phyloP scores from a whole-genome alignment of 2,113 vertebrate species.

The Trogon melanurus region DNA sequence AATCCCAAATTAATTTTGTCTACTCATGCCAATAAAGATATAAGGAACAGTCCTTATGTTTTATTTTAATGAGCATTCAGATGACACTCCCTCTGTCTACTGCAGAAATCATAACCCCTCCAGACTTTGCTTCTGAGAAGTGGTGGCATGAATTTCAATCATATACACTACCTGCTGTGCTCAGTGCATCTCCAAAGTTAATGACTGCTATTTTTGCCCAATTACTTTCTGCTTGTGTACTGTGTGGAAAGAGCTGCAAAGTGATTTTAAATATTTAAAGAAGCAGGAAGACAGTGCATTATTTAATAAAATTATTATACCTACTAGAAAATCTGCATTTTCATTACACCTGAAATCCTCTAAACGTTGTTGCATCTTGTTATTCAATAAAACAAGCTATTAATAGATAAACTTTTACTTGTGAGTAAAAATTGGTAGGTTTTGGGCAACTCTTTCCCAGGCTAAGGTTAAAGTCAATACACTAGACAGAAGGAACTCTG shows the following conservation, averaged over 20 bases:
- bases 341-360: not conserved
- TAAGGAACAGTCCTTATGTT: not conserved
- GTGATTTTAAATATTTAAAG: conserved; percentile 56
- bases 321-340: conserved; percentile 10
- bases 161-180: conserved; percentile 39
- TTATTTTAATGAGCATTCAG: conserved; percentile 27
- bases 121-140: conserved; percentile 24
- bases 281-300: not conserved
- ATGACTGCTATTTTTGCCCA: conserved; percentile 64
- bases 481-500: not conserved
- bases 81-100: not conserved
- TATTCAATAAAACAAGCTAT: not conserved
- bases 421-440: not conserved
- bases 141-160: conserved; percentile 50
- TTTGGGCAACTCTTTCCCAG: not conserved
- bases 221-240: conserved; percentile 43
- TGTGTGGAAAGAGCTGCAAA: conserved; percentile 27
- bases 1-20: not conserved
- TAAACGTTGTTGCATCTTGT: not conserved
- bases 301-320: conserved; percentile 11
- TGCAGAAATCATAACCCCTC: conserved; percentile 17
- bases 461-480: not conserved
- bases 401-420: not conserved
- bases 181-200: conserved; percentile 43
- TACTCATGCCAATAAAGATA: not conserved